Conservation (phyloP, 2,888 invertebrate species). For the Drosophila greeni region DNA sequence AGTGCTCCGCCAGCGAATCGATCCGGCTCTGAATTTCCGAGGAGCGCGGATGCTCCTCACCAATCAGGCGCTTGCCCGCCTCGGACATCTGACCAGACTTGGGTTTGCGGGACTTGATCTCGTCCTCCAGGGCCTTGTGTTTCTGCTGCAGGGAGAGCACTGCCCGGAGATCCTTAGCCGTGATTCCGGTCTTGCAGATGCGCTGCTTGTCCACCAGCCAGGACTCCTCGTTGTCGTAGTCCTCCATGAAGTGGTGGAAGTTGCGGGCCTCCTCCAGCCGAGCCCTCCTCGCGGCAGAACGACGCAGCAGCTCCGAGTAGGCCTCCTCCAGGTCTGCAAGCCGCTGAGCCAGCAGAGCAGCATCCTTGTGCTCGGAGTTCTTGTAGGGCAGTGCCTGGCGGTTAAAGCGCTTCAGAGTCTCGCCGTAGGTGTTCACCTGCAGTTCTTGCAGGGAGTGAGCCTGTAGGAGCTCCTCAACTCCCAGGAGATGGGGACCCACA, state of each 20-base stretch:
- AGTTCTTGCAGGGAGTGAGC: slow-evolving; percentile 95
- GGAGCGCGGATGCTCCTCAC: slow-evolving; percentile 89
- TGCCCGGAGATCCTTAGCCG: slow-evolving; percentile 94
- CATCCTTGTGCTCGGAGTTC: slow-evolving; percentile 81
- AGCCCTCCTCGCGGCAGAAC: slow-evolving; percentile 84
- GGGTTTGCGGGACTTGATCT: slow-evolving; percentile 86
- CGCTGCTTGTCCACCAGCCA: slow-evolving; percentile 97
- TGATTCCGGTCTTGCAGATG: slow-evolving; percentile 94
- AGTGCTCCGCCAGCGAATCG: slow-evolving; percentile 88
- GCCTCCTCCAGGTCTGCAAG: slow-evolving; percentile 87
- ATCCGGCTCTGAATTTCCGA: slow-evolving; percentile 90
- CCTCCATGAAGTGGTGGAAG: slow-evolving; percentile 96
- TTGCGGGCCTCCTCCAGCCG: slow-evolving; percentile 94
- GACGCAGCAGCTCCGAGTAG: slow-evolving; percentile 82
- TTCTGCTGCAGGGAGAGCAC: slow-evolving; percentile 94
- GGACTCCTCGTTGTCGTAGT: slow-evolving; percentile 97
- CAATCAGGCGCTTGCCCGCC: slow-evolving; percentile 85
- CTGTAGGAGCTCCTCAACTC: slow-evolving; percentile 95
- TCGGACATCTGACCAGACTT: slow-evolving; percentile 85
- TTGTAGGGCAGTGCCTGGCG: slow-evolving; percentile 83
- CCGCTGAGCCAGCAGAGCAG: slow-evolving; percentile 83
- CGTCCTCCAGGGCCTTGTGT: slow-evolving; percentile 93
- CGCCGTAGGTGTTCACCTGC: slow-evolving; percentile 92
- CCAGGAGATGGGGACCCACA: slow-evolving; percentile 94
- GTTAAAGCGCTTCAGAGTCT: slow-evolving; percentile 88